phyloP scores from a whole-genome alignment of 2,888 invertebrate species.

The Volucella zonaria region DNA sequence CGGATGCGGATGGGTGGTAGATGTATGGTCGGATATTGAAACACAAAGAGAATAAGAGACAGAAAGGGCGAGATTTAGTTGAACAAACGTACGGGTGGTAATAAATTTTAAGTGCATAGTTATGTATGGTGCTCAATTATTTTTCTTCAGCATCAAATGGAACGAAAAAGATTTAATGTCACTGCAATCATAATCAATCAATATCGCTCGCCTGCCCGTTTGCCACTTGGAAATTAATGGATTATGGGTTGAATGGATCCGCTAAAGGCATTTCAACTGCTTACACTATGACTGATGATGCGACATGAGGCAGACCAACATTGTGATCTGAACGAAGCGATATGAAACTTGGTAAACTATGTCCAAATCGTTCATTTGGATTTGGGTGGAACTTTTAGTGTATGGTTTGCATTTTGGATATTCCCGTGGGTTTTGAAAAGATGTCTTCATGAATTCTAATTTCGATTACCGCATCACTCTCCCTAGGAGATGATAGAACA shows the following conservation, averaged over 20 bases:
- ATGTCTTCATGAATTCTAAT: no score
- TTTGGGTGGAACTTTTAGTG: no score
- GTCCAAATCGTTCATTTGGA: no score
- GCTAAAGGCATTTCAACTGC: conserved; percentile 44
- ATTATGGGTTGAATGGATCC: conserved; percentile 53
- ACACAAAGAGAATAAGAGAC: background rate
- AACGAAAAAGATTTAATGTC: conserved; percentile 75
- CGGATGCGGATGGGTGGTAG: conserved; percentile 40
- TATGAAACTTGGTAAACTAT: no score
- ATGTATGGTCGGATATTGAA: no score
- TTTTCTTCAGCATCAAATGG: conserved; percentile 74
- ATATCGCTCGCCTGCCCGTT: conserved; percentile 38
- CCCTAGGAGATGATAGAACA: no score
- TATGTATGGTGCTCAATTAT: conserved; percentile 75
- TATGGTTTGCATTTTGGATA: no score
- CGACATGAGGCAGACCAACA: background rate
- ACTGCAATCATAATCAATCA: conserved; percentile 75
- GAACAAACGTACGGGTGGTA: conserved; percentile 29
- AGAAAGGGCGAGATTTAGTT: background rate
- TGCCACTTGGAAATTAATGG: conserved; percentile 60
- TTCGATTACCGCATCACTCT: no score
- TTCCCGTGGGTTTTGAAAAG: no score
- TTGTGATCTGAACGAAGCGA: background rate
- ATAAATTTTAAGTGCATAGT: conserved; percentile 75
- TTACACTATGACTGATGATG: conserved; percentile 44